Evolutionary conservation across 2,888 invertebrate species (phyloP), one percentile per base, ranked within the genome.

Genomic region (Agrochola macilenta): DNA sequence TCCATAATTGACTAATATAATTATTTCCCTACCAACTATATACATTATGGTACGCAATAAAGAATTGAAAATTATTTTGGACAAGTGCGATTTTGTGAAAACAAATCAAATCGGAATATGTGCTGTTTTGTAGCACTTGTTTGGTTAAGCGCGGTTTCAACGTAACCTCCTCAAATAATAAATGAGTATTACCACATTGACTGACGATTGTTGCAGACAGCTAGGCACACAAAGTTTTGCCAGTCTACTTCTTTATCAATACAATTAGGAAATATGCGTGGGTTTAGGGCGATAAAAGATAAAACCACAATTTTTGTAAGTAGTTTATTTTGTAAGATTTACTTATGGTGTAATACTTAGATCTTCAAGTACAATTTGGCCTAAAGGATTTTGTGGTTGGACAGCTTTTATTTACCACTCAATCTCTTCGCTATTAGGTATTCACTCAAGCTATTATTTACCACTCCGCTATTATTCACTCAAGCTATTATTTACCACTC

Each of bases 271-370:
- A 63, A 81, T 58, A 49, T 43, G 58, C 35, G 17, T 57, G 26
- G 17, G 71, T 78, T 68, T 49, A 39, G 35, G 12, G 46, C 26
- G 12, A 52, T 52, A 26, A 69, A 63, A 68, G 57, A 35, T 63
- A 71, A 80, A 58, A 71, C 57, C 26, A 52, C 63, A 78, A 76
- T 52, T 49, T n/a, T 64, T 58, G 17, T 58, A 77, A 57, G 14
- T 30, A 14, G 8, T 30, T 43, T 20, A 52, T 52, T 63, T 30
- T n/a, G 4, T 63, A 20, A 20, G 30, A 35, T 17, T 54, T 54
- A 14, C 9, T 14, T 43, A 52, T 12, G 35, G 7, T 9, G 35
- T 54, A n/a, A 17, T 30, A 46, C 12, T 61, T 9, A 57, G 12
- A 26, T 46, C 7, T 61, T 35, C 17, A 26, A 54, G n/a, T 46